Evolutionary conservation across 2,888 invertebrate genomes (phyloP), one percentile per base, ranked within the genome.

Genomic region (Clunio marinus): DNA sequence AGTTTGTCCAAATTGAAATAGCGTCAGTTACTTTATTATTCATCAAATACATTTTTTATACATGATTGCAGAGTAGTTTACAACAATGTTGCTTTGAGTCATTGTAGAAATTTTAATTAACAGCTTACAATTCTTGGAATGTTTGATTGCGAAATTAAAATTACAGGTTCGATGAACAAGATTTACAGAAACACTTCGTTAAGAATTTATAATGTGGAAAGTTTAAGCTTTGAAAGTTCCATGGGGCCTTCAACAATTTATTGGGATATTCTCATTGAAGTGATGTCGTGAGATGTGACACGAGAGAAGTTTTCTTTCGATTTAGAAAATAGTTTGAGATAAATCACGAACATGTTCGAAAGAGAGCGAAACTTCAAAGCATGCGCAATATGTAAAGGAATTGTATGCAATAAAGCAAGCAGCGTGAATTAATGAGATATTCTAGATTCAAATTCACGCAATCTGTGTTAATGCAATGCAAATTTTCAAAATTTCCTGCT

Each of bases 381-480:
- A 17, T 3, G 20, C 51, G 51, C 51, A 32, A 32, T 41, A n/a
- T n/a, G n/a, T n/a, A 15, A 41, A 13, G 41, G 2, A 2, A 41
- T 41, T 10, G 7, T 10, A 2, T 13, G 35, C 35, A 32, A 32
- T 32, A 32, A 32, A 20, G 22, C 8, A 51, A 51, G 5, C 17
- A n/a, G 22, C 51, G 22, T 15, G 45, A 15, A 45, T 10, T 51
- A 51, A 51, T 51, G 22, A 51, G 51, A 51, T n/a, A 51, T 51
- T 51, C 51, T 51, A 51, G 51, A 51, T 51, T 51, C 51, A 51
- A 20, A 22, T 51, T 22, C 51, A 51, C 51, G 51, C 51, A 51
- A 51, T 51, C 51, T 51, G 51, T 51, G 51, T 51, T 51, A 51
- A 51, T 51, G 51, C 22, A 22, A 51, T 51, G 51, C 51, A 51